Percentiles rank a stretch among this genome's conserved stretches.
Evolutionary conservation across 2,888 invertebrate species (phyloP).

Genomic region (Clostera curtula): DNA sequence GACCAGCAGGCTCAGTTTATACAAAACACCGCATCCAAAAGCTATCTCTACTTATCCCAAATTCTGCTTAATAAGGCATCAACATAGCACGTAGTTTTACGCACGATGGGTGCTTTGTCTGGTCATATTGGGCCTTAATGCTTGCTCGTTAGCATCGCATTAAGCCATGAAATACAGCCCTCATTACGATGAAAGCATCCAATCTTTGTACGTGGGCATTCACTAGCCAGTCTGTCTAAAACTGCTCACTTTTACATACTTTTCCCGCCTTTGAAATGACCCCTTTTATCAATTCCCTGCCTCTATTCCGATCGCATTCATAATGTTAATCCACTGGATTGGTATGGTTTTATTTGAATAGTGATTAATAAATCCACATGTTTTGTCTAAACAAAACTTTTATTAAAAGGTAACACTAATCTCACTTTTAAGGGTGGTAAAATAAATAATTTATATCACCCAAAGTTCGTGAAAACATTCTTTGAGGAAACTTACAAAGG

Average conservation of each 20-base stretch:
- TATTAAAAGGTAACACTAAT: conserved; percentile 3
- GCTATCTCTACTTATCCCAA: conserved; percentile 8
- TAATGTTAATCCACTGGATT: conserved; percentile 11
- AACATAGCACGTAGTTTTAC: conserved; percentile 18
- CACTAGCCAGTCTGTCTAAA: conserved; percentile 9
- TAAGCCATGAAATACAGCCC: conserved; percentile 26
- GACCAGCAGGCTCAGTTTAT: background rate
- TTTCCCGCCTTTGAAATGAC: conserved; percentile 8
- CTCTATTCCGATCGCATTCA: conserved; percentile 11
- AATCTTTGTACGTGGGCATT: conserved; percentile 20
- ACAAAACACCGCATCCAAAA: conserved; percentile 1
- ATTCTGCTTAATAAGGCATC: conserved; percentile 18
- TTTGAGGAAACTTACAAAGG: no score
- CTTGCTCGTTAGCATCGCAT: conserved; percentile 36
- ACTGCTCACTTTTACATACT: conserved; percentile 17
- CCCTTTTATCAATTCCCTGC: conserved; percentile 11
- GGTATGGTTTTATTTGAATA: conserved; percentile 12
- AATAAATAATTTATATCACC: background rate
- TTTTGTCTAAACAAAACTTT: conserved; percentile 7
- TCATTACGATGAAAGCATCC: conserved; percentile 26
- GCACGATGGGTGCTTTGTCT: conserved; percentile 13
- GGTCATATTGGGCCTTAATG: conserved; percentile 26
- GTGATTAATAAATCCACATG: conserved; percentile 11
- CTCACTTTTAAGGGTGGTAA: background rate
- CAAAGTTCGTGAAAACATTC: no score